Base-by-base conservation (phyloP, 2,888 invertebrate species). In the Molorchus minor region DNA sequence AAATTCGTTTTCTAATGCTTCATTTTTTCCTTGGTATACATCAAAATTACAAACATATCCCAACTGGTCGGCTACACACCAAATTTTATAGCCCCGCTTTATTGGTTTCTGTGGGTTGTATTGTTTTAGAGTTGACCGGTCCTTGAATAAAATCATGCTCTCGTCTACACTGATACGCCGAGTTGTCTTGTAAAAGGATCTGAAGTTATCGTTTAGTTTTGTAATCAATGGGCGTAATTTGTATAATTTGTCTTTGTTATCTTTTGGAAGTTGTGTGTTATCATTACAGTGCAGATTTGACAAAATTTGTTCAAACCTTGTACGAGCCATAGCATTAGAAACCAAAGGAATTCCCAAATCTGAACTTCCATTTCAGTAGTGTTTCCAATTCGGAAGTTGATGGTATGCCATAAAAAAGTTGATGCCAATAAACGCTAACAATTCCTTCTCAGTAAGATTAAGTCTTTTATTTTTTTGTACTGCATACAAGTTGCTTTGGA, bases 1-100 rank as follows among this genome's bases (percentile, higher is more conserved):
- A 21, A 58, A 63, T 46, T 62, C 61, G 5, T 38, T 17, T 52
- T 69, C 49, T 7, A 45, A 13, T 51, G 5, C 13, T 13, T 41
- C 58, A 51, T 66, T 25, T 55, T 67, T 65, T 40, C 68, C 69
- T 16, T 67, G 62, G 46, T 69, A 71, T 8, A 67, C 45, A 20
- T 61, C 57, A 57, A 70, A 70, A 30, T 55, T 59, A 15, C 15
- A 3, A 3, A 65, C 55, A 21, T 54, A 68, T 8, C 68, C 66
- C n/a, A 17, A 43, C 33, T 61, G 57, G 35, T 68, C 66, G 7
- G 47, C 43, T 1, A 56, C 7, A 30, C 52, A 52, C 58, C 61
- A 65, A 15, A 58, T 20, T 47, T 65, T 67, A 33, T 63, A 61
- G 1, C 63, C 62, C 8, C 65, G 35, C 38, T 65, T 68, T 13